Percentiles rank a stretch among this genome's conserved stretches.
Conservation (phyloP, 2,797 vertebrate species). For the Parauchenoglanis punctatus region DNA sequence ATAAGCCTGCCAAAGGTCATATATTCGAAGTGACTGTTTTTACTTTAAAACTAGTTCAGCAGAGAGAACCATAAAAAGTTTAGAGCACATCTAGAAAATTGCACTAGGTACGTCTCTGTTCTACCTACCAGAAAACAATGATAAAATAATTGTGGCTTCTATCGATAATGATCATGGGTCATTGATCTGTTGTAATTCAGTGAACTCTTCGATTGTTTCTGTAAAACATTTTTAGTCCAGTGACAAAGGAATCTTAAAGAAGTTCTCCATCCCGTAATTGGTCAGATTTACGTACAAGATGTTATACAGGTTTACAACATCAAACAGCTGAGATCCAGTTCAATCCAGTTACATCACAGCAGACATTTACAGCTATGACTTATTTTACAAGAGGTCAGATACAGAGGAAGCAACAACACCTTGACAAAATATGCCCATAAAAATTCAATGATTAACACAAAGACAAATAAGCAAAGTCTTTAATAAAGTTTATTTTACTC, state of each 20-base stretch:
- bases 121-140: not conserved
- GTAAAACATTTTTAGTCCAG: not conserved
- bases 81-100: not conserved
- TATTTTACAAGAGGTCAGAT: not conserved
- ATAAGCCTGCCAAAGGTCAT: not conserved
- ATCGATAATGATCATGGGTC: not conserved
- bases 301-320: not conserved
- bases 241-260: not conserved
- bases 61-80: not conserved
- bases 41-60: not conserved
- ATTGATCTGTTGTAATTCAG: too few relatives aligned
- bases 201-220: not conserved
- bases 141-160: not conserved
- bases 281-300: not conserved
- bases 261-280: not conserved
- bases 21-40: not conserved
- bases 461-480: not conserved
- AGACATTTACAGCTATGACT: not conserved
- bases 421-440: not conserved
- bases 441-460: not conserved
- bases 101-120: not conserved
- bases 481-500: not conserved
- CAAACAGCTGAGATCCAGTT: not conserved
- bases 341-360: not conserved
- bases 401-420: not conserved